Conservation (phyloP, 1,140 invertebrate species). For the Aradophagus sp. region DNA sequence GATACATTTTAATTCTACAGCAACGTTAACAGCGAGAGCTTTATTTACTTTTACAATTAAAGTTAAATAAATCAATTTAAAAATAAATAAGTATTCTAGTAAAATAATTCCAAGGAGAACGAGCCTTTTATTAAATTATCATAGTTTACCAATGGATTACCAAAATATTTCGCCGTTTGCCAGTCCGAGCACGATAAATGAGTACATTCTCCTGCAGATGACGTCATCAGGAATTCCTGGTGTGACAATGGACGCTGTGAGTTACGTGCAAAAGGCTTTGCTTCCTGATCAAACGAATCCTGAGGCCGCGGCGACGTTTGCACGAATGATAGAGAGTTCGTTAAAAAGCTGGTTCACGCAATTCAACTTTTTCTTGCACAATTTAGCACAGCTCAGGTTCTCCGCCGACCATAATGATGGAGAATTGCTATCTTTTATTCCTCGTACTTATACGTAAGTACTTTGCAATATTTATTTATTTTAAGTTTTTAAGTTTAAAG, state of each 20-base stretch:
- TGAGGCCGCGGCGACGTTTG: conserved; percentile 95
- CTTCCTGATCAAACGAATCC: conserved; percentile 92
- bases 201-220: conserved; percentile 82
- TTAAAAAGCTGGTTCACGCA: conserved; percentile 93
- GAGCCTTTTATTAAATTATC: no score
- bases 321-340: conserved; percentile 92
- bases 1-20: conserved; percentile 9
- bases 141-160: conserved; percentile 13
- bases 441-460: conserved; percentile 92
- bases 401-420: conserved; percentile 88
- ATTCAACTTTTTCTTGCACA: conserved; percentile 98
- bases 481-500: no score
- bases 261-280: conserved; percentile 93
- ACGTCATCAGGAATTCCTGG: conserved; percentile 94
- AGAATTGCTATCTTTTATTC: conserved; percentile 93
- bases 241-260: conserved; percentile 92
- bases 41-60: no score
- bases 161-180: conserved; percentile 7
- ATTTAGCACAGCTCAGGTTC: conserved; percentile 94
- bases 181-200: conserved; percentile 45
- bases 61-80: no score
- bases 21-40: conserved; percentile 5
- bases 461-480: no score
- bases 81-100: no score
- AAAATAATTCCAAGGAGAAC: no score